phyloP scores from a whole-genome alignment of 2,797 vertebrate genomes.

The Fistularia tabacaria region DNA sequence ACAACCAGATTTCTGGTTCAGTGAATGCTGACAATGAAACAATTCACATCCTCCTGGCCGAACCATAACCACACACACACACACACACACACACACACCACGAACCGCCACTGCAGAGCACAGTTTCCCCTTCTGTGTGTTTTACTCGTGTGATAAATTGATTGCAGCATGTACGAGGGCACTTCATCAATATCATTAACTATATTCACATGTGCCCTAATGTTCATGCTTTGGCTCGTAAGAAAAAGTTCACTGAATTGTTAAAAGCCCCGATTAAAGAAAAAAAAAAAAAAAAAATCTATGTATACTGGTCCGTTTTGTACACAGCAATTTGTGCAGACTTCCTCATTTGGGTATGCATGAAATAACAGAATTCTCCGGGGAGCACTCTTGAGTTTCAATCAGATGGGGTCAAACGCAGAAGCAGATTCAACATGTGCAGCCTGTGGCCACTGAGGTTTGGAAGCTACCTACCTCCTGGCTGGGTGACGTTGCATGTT shows the following conservation, averaged over 20 bases:
- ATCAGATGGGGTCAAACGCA: constrained; percentile 70
- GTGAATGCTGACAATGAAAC: no score
- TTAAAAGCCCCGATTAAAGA: constrained; percentile 40
- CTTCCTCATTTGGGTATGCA: constrained; percentile 68
- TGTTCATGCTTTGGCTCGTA: constrained; percentile 48
- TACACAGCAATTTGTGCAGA: constrained; percentile 53
- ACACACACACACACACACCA: no score
- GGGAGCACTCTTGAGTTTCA: constrained; percentile 65
- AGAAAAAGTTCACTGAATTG: constrained; percentile 60
- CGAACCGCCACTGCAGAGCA: no score
- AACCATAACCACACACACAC: no score
- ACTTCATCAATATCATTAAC: background rate
- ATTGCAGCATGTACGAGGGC: background rate
- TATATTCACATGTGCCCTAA: background rate
- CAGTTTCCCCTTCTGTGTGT: no score
- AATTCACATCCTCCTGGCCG: no score
- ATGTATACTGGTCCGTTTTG: constrained; percentile 50
- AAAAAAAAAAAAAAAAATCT: constrained; percentile 1
- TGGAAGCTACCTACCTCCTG: constrained; percentile 69
- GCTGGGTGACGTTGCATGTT: constrained; percentile 76
- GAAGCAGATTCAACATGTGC: constrained; percentile 68
- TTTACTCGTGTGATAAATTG: background rate
- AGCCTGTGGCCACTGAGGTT: constrained; percentile 63
- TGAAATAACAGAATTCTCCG: constrained; percentile 67
- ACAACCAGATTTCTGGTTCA: no score